Conservation (phyloP, 2,888 invertebrate species). For the Caenorhabditis wallacei region DNA sequence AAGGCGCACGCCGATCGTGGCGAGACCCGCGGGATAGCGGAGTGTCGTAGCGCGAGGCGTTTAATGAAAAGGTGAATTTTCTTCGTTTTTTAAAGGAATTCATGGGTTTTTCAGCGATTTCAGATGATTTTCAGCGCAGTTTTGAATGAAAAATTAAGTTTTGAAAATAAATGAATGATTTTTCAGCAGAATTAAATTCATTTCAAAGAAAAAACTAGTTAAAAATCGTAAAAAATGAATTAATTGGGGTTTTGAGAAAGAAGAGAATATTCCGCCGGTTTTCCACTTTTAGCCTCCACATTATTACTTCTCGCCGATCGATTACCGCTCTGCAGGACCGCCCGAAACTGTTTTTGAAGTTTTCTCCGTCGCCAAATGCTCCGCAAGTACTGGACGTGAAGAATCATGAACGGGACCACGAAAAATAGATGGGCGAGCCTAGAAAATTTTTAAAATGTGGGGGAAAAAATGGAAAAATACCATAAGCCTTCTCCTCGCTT, state of each 20-base stretch:
- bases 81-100: background rate
- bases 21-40: constrained; percentile 36
- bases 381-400: constrained; percentile 33
- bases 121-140: background rate
- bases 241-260: background rate
- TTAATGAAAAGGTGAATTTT: constrained; percentile 5
- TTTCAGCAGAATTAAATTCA: background rate
- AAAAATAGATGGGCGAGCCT: constrained; percentile 44
- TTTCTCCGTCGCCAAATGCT: constrained; percentile 18
- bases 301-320: background rate
- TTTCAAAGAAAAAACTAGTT: background rate
- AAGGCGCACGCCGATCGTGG: constrained; percentile 51
- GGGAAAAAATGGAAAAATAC: background rate
- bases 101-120: background rate
- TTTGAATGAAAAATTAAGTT: background rate
- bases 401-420: constrained; percentile 45
- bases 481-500: constrained; percentile 26
- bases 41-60: constrained; percentile 37
- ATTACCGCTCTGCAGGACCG: constrained; percentile 4
- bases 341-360: constrained; percentile 37
- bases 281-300: background rate
- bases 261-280: background rate
- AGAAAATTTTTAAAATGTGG: background rate
- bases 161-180: background rate
- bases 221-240: background rate